Evolutionary conservation across 1,140 invertebrate species (phyloP), one percentile per base, ranked within the genome.

Genomic region (Procambarus clarkii): DNA sequence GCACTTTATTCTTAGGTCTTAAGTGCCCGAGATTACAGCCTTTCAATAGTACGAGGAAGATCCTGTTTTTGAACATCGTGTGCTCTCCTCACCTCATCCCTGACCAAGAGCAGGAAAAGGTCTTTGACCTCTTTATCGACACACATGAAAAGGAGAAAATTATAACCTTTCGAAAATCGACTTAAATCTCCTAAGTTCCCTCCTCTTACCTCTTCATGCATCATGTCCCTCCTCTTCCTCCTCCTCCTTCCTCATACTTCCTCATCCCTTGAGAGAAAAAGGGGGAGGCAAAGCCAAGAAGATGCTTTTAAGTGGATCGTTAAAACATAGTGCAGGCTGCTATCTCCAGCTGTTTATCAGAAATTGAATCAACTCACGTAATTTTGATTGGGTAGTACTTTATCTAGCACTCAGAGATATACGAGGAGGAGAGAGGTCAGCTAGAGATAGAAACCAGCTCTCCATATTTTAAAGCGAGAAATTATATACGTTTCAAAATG

Each of bases 301-400:
- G n/a, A 71, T 5, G 21, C 24, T 45, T 45, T 83, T 69, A 83
- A 83, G 24, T 34, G 24, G 44, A 44, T 46, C 13, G 50, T 83
- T 83, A 34, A 81, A 81, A 78, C 46, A 77, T 45, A 45, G 84
- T 34, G 54, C 24, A 7, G 85, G 15, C 9, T 45, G 24, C 76
- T 78, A 86, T 86, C 74, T 86, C 69, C 45, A 15, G 74, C 54
- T n/a, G 3, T 77, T 76, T 86, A 78, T 50, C 84, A 86, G 69
- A 86, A 86, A 86, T 76, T 77, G 84, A 86, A 86, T 77, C 71
- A 58, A 77, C 45, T 58, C 85, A 60, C 85, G 85, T 86, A 78
- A 86, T 54, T 86, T 78, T 86, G 71, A 86, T 86, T 48, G 48
- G 48, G 21, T 24, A 71, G 74, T 86, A 74, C 74, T 78, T 78